Base-by-base conservation (phyloP, 2,888 invertebrate species). In the Tetropium fuscum region DNA sequence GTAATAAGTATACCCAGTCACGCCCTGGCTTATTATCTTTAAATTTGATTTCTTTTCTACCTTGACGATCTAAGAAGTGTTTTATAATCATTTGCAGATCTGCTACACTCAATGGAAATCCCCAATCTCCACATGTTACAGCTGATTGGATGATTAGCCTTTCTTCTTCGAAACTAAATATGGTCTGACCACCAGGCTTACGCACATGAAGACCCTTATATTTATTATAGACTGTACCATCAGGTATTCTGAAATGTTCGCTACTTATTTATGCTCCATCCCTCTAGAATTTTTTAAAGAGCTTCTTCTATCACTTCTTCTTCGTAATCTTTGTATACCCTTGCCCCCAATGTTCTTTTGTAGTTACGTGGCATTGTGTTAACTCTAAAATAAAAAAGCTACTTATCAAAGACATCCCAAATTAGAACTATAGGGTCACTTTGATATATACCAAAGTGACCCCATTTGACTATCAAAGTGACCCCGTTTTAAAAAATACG, bases 21-120 rank as follows among this genome's bases (percentile, higher is more conserved):
- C 48, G 30, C 11, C 58, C 60, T 47, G 58, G 58, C 25, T 60
- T n/a, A 54, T 64, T 59, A 20, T 63, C 60, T 36, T 27, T 41
- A 32, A 65, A 65, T 10, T 44, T 53, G 22, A 22, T 20, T 8
- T 45, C 32, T n/a, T 40, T 53, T 58, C 18, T 45, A n/a, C 58
- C 58, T 41, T 40, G 49, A 16, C 36, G 40, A 34, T 64, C 54
- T 13, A 65, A 54, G 51, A 55, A 64, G 51, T 49, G 40, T 34
- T 64, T 64, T 22, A 58, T 43, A 22, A 63, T 41, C 49, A 58
- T 58, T 25, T 53, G 41, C 27, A 58, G 5, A 16, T 63, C 53
- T 19, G 34, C 18, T 6, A 54, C 6, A 41, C 36, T 36, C 32
- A 59, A 49, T 7, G 62, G 61, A 48, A 63, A 64, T n/a, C 64